Evolutionary conservation across 2,888 invertebrate species (phyloP).

Genomic region (Hedya salicella): DNA sequence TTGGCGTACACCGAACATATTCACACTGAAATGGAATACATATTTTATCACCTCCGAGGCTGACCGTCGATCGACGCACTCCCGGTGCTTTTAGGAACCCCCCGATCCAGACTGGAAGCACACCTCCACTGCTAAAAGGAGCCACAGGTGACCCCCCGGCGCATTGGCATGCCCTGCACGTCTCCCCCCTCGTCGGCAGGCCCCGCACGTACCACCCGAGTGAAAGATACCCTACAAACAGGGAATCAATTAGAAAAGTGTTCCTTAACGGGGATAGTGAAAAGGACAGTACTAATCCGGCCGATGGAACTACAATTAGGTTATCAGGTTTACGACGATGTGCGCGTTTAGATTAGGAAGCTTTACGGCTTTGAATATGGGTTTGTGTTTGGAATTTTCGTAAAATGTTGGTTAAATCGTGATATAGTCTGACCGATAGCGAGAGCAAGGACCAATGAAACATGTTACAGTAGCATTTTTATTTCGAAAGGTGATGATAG

Average conservation of each 20-base stretch:
- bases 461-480: no score
- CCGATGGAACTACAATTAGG: constrained; percentile 4
- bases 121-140: neutral
- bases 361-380: neutral
- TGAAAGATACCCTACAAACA: constrained; percentile 29
- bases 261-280: neutral
- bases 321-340: constrained; percentile 9
- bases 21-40: constrained; percentile 21
- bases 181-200: constrained; percentile 21
- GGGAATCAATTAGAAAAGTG: constrained; percentile 39
- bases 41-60: constrained; percentile 14
- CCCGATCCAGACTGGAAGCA: constrained; percentile 4
- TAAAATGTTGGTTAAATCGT: neutral
- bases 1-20: neutral
- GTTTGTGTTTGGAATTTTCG: neutral
- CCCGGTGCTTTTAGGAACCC: neutral
- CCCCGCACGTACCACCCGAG: constrained; percentile 25
- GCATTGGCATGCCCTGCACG: constrained; percentile 19
- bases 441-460: no score
- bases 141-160: constrained; percentile 36
- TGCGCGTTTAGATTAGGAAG: neutral
- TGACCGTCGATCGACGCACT: constrained; percentile 3
- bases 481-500: no score
- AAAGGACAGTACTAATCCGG: neutral
- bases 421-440: no score